phyloP scores from a whole-genome alignment of 2,797 vertebrate genomes.

The Liparis tanakae region DNA sequence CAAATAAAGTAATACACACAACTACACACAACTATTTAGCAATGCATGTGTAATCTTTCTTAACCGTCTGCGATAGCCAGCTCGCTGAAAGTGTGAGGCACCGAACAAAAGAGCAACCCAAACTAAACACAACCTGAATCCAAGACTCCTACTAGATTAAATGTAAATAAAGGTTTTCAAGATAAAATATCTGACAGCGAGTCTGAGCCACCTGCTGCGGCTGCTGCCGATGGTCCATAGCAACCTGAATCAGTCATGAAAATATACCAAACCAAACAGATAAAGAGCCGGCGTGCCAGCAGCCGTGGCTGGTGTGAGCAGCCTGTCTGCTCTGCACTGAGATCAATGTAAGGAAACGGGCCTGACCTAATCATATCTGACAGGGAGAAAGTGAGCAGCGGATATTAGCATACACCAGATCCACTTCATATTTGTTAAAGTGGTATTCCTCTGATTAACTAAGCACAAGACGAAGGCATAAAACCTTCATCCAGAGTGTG shows the following conservation, averaged over 20 bases:
- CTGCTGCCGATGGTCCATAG: conserved; percentile 27
- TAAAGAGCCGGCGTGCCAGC: conserved; percentile 32
- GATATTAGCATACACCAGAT: conserved; percentile 68
- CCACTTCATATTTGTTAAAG: conserved; percentile 70
- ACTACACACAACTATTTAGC: neutral
- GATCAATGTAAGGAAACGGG: conserved; percentile 67
- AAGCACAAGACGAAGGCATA: conserved; percentile 55
- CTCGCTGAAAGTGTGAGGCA: neutral
- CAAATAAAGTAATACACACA: neutral
- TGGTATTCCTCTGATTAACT: conserved; percentile 71
- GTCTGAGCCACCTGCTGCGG: conserved; percentile 54
- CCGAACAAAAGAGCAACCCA: conserved; percentile 4
- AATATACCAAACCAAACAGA: conserved; percentile 49
- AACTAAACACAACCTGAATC: neutral
- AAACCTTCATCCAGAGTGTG: conserved; percentile 34
- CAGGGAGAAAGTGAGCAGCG: conserved; percentile 67
- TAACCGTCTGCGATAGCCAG: conserved; percentile 10
- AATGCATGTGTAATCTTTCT: neutral
- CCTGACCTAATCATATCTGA: conserved; percentile 76
- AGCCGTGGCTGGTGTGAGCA: conserved; percentile 34
- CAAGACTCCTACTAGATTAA: conserved; percentile 1
- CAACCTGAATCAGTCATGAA: conserved; percentile 56
- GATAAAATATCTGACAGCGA: conserved; percentile 37
- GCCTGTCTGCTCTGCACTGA: conserved; percentile 46
- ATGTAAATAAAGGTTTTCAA: conserved; percentile 14